These are phyloP conservation scores for Selenia dentaria DNA, from an alignment of 2,888 invertebrate species.

Conservation along the genomic window DNA sequence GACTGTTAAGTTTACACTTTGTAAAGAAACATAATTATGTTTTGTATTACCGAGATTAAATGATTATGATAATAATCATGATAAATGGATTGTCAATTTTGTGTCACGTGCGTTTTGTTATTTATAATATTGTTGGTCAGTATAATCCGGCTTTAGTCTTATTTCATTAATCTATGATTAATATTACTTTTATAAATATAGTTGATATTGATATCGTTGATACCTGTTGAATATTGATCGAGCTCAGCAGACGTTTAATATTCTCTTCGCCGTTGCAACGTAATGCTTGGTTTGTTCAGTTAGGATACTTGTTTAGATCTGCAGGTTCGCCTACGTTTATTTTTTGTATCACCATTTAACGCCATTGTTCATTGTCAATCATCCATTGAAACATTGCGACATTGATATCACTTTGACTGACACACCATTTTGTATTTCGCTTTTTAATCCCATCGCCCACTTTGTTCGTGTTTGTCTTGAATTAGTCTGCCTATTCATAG, in stretches of 20 bases:
- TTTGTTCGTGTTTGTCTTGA: conserved; percentile 36
- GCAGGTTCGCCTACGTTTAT: conserved; percentile 35
- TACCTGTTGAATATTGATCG: conserved; percentile 3
- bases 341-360: conserved; percentile 55
- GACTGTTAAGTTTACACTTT: too few relatives aligned
- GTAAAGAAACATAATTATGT: too few relatives aligned
- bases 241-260: conserved; percentile 3
- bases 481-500: conserved; percentile 40
- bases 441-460: conserved; percentile 41
- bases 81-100: not conserved
- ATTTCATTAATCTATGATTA: not conserved
- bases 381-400: conserved; percentile 42
- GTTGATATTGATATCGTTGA: not conserved
- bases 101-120: conserved; percentile 1
- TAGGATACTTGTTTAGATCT: conserved; percentile 25
- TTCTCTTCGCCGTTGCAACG: conserved; percentile 19
- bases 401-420: conserved; percentile 54
- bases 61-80: not conserved
- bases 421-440: conserved; percentile 49
- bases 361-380: conserved; percentile 58
- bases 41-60: not conserved
- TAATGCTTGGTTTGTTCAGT: conserved; percentile 32
- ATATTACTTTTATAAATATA: not conserved
- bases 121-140: conserved; percentile 1
- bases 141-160: conserved; percentile 3